A percentile compares a stretch with the other conserved stretches of the same genome.
phyloP scores from a whole-genome alignment of 1,140 invertebrate genomes.

The Formica exsecta region DNA sequence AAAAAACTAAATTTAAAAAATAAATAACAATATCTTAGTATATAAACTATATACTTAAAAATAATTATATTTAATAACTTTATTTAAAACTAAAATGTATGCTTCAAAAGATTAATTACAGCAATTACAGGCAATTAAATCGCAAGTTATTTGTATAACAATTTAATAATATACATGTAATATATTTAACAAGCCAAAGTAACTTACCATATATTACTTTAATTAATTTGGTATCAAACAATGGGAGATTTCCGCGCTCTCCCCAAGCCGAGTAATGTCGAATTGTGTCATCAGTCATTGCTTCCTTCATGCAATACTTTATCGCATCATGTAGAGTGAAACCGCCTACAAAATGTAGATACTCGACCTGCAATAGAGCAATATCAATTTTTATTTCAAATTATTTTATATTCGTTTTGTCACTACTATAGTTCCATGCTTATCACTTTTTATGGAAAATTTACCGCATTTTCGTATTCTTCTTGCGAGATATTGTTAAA shows the following conservation, averaged over 20 bases:
- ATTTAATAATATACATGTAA: too few relatives aligned
- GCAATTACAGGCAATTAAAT: too few relatives aligned
- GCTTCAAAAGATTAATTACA: too few relatives aligned
- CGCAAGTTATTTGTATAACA: too few relatives aligned
- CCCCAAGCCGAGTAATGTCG: background rate
- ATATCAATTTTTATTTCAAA: too few relatives aligned
- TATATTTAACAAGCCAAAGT: background rate
- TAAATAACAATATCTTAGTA: too few relatives aligned
- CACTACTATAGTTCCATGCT: background rate
- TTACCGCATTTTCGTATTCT: slow-evolving; percentile 21
- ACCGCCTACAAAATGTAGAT: slow-evolving; percentile 6
- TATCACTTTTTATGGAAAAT: background rate
- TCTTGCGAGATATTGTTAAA: slow-evolving; percentile 1
- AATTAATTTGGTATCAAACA: background rate
- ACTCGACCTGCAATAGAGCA: background rate
- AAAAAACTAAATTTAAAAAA: too few relatives aligned
- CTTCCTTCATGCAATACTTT: background rate
- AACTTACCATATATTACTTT: slow-evolving; percentile 11
- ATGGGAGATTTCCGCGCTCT: background rate
- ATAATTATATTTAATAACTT: too few relatives aligned
- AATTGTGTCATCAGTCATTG: background rate
- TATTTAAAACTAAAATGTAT: too few relatives aligned
- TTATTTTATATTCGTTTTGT: too few relatives aligned
- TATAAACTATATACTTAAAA: too few relatives aligned
- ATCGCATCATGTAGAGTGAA: background rate